phyloP scores from a whole-genome alignment of 2,797 vertebrate species.

The Alectoris magna region DNA sequence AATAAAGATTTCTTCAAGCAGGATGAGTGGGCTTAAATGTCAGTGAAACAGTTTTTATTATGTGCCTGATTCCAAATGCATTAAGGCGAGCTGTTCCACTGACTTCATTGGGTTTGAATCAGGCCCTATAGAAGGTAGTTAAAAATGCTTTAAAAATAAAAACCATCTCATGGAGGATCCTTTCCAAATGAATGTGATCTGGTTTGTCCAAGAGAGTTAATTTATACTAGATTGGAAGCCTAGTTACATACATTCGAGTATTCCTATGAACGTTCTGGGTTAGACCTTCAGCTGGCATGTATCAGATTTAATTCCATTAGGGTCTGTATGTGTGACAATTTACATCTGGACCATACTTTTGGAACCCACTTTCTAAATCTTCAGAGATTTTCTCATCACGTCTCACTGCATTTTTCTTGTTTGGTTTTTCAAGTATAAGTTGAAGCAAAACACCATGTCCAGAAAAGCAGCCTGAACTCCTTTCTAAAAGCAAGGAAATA shows the following conservation, averaged over 20 bases:
- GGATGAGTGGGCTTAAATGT: background rate
- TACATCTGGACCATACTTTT: slow-evolving; percentile 30
- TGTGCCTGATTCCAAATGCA: background rate
- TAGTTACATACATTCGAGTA: background rate
- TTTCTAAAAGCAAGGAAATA: background rate
- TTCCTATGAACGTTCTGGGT: background rate
- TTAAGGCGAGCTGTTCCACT: slow-evolving; percentile 40
- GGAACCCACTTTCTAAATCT: slow-evolving; percentile 4
- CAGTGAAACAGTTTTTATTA: slow-evolving; percentile 27
- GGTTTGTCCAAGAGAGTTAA: slow-evolving; percentile 13
- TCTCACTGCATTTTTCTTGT: slow-evolving; percentile 47
- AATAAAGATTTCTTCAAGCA: slow-evolving; percentile 20
- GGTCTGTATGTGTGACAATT: slow-evolving; percentile 34
- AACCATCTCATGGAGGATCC: background rate
- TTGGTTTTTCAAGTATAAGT: background rate
- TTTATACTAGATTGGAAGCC: background rate
- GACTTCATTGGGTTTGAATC: slow-evolving; percentile 42
- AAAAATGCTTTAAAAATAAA: slow-evolving; percentile 27
- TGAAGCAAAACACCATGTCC: background rate
- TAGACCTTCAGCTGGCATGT: slow-evolving; percentile 40
- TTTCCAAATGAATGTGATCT: slow-evolving; percentile 12
- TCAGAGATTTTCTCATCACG: slow-evolving; percentile 46
- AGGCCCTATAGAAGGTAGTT: slow-evolving; percentile 13
- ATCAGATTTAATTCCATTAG: slow-evolving; percentile 35
- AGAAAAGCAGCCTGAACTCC: background rate